Evolutionary conservation across 2,888 invertebrate genomes (phyloP), one percentile per base, ranked within the genome.

Genomic region (Dyspetes luteomarginatus): DNA sequence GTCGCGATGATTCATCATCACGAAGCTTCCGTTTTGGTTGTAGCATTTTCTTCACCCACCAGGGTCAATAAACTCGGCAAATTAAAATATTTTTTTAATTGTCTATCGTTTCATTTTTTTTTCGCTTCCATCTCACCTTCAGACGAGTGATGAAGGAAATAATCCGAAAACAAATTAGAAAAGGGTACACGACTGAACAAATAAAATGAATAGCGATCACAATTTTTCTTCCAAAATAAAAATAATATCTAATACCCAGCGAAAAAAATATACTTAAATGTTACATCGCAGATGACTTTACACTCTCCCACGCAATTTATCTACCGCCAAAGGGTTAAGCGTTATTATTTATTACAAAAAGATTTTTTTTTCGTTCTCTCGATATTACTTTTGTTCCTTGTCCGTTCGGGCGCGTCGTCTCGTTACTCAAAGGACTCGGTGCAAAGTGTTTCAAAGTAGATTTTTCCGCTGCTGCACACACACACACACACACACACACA

Each of bases 351-450:
- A 41, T 62, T 12, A 19, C 3, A 0, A 30, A 43, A 50, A 17
- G 12, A 7, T 1, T 36, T 36, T 36, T 12, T 30, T 64, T 36
- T 36, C 9, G 15, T 26, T 7, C 15, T 9, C 17, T 12, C 22
- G 36, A 36, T 22, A 36, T 43, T 43, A 22, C 22, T 62, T n/a
- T 43, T 41, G 1, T n/a, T 41, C 24, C 15, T n/a, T 58, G 26
- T 67, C 74, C 12, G n/a, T 19, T 19, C 17, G 22, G 9, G 19
- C 17, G 4, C 15, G 17, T 52, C 30, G 12, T n/a, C 67, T 67
- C 74, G 65, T 67, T 67, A 62, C 28, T 64, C 26, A 36, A 58
- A 24, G 41, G 2, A 58, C 36, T 55, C 56, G 64, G 17, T 17
- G 41, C 17, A 15, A 17, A 12, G 55, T 48, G 26, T 52, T 36